These are phyloP conservation scores for Gallinago jamesoni DNA, from an alignment of 2,113 vertebrate species.

Conservation along the genomic window DNA sequence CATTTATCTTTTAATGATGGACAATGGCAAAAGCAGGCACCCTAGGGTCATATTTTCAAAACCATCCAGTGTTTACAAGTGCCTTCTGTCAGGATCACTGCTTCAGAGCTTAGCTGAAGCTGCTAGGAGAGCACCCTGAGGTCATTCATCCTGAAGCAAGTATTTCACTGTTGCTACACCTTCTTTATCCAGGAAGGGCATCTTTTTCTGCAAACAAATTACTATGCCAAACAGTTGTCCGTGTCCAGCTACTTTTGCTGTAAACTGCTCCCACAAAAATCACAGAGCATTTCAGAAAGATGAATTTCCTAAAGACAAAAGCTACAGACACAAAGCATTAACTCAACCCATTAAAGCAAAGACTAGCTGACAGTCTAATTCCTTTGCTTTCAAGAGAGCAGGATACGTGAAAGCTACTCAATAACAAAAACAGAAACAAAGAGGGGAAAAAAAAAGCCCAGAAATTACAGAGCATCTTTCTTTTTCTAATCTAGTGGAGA, in stretches of 20 bases:
- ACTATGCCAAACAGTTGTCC: not conserved
- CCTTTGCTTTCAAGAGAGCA: slow-evolving; percentile 8
- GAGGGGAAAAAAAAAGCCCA: not conserved
- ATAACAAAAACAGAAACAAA: slow-evolving; percentile 24
- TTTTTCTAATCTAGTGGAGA: not conserved
- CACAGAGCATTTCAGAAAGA: slow-evolving; percentile 17
- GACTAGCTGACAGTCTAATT: not conserved
- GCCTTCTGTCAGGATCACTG: not conserved
- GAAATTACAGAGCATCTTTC: not conserved
- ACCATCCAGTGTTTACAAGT: not conserved
- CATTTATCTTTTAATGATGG: not conserved
- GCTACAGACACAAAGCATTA: not conserved
- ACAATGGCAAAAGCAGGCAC: not conserved
- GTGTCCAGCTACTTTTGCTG: not conserved
- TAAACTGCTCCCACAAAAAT: not conserved
- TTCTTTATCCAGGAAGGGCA: not conserved
- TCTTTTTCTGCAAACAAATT: not conserved
- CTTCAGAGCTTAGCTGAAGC: not conserved
- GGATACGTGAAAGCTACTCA: not conserved
- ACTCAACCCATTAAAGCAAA: slow-evolving; percentile 9
- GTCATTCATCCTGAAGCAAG: not conserved
- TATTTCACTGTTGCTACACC: not conserved
- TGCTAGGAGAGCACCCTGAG: not conserved
- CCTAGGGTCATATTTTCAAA: not conserved
- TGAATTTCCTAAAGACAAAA: slow-evolving; percentile 15